These are phyloP conservation scores for Cantharis flavilabris DNA, from an alignment of 2,888 invertebrate species.

Conservation along the genomic window DNA sequence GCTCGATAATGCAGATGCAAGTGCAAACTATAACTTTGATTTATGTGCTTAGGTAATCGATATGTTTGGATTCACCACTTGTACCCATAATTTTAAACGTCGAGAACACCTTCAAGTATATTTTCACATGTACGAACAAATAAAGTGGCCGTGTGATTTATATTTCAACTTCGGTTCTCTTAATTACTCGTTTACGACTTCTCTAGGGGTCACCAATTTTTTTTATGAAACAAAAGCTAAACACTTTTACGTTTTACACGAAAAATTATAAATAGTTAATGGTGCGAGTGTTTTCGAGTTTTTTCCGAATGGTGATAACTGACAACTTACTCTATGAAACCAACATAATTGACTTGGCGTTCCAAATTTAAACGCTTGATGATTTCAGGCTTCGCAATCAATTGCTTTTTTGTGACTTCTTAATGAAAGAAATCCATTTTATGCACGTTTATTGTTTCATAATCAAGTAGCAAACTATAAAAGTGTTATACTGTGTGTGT, in stretches of 20 bases:
- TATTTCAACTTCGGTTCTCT: slow-evolving; percentile 27
- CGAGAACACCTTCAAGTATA: slow-evolving; percentile 30
- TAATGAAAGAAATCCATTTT: neutral
- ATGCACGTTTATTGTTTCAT: slow-evolving; percentile 17
- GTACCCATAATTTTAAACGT: slow-evolving; percentile 32
- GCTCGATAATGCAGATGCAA: neutral
- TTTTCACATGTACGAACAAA: slow-evolving; percentile 30
- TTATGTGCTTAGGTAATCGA: slow-evolving; percentile 24
- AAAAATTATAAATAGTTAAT: neutral
- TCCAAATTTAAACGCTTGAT: neutral
- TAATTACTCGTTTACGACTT: slow-evolving; percentile 20
- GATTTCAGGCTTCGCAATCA: neutral
- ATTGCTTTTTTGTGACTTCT: slow-evolving; percentile 2
- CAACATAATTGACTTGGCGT: neutral
- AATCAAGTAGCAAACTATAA: slow-evolving; percentile 14
- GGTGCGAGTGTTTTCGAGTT: neutral
- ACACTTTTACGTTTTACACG: neutral
- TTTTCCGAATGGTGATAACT: neutral
- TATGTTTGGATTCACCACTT: slow-evolving; percentile 33
- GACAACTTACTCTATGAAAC: neutral
- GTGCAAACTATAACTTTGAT: slow-evolving; percentile 24
- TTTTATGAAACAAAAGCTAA: neutral
- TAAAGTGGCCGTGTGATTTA: slow-evolving; percentile 33
- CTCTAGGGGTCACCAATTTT: neutral
- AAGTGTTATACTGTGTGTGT: slow-evolving; percentile 36